These are phyloP conservation scores for Hirtodrosophila trivittata DNA, from an alignment of 2,888 invertebrate species.

Conservation along the genomic window DNA sequence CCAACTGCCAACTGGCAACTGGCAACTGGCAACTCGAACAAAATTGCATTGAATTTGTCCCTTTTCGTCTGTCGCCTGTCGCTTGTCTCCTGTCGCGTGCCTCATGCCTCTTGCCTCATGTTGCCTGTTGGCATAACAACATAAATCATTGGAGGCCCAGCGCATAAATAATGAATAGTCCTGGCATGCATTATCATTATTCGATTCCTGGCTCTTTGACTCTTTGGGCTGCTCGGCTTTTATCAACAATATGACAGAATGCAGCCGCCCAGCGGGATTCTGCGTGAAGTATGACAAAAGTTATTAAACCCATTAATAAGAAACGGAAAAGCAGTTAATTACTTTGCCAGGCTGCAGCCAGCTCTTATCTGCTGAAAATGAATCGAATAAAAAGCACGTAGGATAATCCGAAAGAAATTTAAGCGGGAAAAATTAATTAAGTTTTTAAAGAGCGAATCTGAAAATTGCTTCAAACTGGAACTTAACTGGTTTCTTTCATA, in stretches of 20 bases:
- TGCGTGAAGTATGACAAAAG: constrained; percentile 11
- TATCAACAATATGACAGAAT: constrained; percentile 15
- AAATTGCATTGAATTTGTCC: constrained; percentile 30
- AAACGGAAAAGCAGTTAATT: constrained; percentile 19
- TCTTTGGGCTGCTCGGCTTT: constrained; percentile 8
- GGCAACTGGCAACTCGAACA: constrained; percentile 4
- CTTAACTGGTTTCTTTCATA: too few species aligned
- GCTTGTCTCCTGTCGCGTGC: not conserved
- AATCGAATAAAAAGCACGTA: not conserved
- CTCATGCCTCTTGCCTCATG: not conserved
- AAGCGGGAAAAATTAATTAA: too few species aligned
- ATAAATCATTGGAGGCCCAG: constrained; percentile 65
- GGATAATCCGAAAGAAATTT: too few species aligned
- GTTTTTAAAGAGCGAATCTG: too few species aligned
- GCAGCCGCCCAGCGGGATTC: constrained; percentile 20
- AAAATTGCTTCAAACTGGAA: too few species aligned
- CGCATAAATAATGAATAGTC: constrained; percentile 71
- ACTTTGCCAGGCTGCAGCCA: not conserved
- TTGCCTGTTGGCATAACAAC: too few species aligned
- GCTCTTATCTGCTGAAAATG: not conserved
- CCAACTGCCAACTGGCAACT: too few species aligned
- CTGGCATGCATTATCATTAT: constrained; percentile 44
- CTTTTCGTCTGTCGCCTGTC: not conserved
- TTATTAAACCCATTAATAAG: constrained; percentile 25
- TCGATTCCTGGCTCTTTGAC: constrained; percentile 11